phyloP scores from a whole-genome alignment of 1,140 invertebrate species.

The Gonatopus flavifemur region DNA sequence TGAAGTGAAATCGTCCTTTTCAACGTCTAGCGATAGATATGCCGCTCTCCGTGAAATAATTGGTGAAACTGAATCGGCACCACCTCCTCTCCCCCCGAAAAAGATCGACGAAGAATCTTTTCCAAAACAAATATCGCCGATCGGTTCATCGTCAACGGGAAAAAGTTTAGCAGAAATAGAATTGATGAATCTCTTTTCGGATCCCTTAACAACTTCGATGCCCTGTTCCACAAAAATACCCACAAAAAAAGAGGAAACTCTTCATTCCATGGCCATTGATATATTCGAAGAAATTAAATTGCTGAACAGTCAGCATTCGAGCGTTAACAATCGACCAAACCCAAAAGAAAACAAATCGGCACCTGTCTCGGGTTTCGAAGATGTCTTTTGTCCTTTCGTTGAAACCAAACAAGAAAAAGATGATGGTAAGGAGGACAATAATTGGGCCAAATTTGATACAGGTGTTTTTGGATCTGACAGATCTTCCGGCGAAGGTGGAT shows the following conservation, averaged over 20 bases:
- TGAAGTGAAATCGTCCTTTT: slow-evolving; percentile 41
- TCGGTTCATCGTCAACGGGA: too few relatives aligned
- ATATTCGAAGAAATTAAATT: slow-evolving; percentile 56
- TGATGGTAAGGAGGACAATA: slow-evolving; percentile 43
- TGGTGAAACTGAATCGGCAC: slow-evolving; percentile 36
- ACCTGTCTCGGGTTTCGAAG: slow-evolving; percentile 40
- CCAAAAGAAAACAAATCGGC: slow-evolving; percentile 19
- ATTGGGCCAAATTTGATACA: slow-evolving; percentile 60
- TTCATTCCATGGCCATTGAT: slow-evolving; percentile 37
- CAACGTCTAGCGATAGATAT: slow-evolving; percentile 48
- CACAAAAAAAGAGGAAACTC: slow-evolving; percentile 36
- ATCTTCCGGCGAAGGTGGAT: slow-evolving; percentile 49
- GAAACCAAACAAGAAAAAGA: slow-evolving; percentile 35
- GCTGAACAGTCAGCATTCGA: slow-evolving; percentile 33
- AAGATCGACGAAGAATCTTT: slow-evolving; percentile 27
- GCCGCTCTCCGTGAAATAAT: slow-evolving; percentile 51
- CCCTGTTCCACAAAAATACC: slow-evolving; percentile 30
- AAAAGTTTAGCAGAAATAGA: slow-evolving; percentile 38
- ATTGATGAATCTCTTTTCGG: slow-evolving; percentile 49
- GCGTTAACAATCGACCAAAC: too few relatives aligned
- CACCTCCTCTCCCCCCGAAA: background rate
- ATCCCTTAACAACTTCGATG: slow-evolving; percentile 28
- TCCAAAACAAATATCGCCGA: slow-evolving; percentile 16
- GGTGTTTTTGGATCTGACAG: slow-evolving; percentile 39
- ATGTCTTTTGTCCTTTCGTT: slow-evolving; percentile 45